Conservation (phyloP, 1,140 invertebrate species). For the Drosophila ironensis region DNA sequence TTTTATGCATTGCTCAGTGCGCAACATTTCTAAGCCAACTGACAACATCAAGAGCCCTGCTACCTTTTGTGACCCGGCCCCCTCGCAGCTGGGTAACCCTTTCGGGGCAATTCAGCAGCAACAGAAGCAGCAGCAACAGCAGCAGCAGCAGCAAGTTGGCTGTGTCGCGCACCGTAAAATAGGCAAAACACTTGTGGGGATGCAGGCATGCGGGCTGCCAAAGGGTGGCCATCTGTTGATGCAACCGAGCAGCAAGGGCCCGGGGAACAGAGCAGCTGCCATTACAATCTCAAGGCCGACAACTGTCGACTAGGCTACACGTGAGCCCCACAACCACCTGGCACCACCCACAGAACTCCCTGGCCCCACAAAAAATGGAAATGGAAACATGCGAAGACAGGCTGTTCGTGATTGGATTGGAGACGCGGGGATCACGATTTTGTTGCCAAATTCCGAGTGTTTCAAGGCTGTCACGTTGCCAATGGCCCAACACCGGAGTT, state of each 20-base stretch:
- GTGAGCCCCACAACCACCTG: neutral
- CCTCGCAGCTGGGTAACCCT: neutral
- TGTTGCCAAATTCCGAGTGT: no score
- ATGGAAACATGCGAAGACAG: neutral
- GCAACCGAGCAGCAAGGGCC: neutral
- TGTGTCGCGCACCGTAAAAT: slow-evolving; percentile 34
- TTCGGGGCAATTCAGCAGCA: neutral
- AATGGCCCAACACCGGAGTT: no score
- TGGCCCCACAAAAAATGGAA: neutral
- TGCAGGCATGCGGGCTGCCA: slow-evolving; percentile 11
- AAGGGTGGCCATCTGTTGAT: slow-evolving; percentile 39
- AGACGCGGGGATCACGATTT: neutral
- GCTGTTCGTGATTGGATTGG: neutral
- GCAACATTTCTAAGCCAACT: slow-evolving; percentile 52
- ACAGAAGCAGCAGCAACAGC: no score
- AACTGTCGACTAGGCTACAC: slow-evolving; percentile 7
- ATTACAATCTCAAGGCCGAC: slow-evolving; percentile 9
- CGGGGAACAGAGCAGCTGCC: neutral
- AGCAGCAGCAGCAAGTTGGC: slow-evolving; percentile 35
- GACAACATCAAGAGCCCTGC: slow-evolving; percentile 39
- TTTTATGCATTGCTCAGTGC: slow-evolving; percentile 39
- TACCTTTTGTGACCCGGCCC: neutral
- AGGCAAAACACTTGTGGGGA: slow-evolving; percentile 36
- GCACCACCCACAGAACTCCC: no score
- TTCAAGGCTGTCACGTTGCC: no score